Evolutionary conservation across 2,888 invertebrate species (phyloP).

Genomic region (Ophioninae sp.): DNA sequence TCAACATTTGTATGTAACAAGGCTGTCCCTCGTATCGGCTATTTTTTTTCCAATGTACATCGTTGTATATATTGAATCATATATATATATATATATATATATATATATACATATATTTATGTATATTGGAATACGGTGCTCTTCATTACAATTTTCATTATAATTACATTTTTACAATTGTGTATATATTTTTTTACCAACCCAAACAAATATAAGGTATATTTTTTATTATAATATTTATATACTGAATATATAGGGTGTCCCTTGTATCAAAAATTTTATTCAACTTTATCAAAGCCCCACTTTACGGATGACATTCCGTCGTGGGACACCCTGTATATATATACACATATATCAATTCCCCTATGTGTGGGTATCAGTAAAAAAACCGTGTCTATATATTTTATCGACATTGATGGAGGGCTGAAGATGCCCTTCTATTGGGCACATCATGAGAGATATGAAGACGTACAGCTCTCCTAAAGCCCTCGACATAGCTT

Average conservation of each 20-base stretch:
- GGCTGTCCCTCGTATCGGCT: too few relatives aligned
- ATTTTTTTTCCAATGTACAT: too few relatives aligned
- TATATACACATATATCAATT: not conserved
- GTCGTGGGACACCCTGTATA: not conserved
- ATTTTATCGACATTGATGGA: slow-evolving; percentile 30
- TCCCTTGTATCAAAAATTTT: too few relatives aligned
- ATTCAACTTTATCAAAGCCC: too few relatives aligned
- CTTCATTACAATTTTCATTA: too few relatives aligned
- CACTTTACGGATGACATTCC: too few relatives aligned
- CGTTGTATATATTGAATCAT: not conserved
- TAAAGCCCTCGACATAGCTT: slow-evolving; percentile 42
- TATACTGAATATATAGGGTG: too few relatives aligned
- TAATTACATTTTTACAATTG: too few relatives aligned
- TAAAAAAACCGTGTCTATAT: not conserved
- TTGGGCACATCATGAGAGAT: slow-evolving; percentile 5
- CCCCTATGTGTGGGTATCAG: not conserved
- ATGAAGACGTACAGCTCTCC: slow-evolving; percentile 33
- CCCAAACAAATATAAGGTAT: too few relatives aligned
- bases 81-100: slow-evolving; percentile 14
- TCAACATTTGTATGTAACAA: not conserved
- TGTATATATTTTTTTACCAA: too few relatives aligned
- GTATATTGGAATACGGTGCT: too few relatives aligned
- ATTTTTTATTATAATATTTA: too few relatives aligned
- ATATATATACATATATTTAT: not conserved
- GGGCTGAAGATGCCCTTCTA: not conserved